phyloP scores from a whole-genome alignment of 2,113 vertebrate genomes.

The Podiceps cristatus region DNA sequence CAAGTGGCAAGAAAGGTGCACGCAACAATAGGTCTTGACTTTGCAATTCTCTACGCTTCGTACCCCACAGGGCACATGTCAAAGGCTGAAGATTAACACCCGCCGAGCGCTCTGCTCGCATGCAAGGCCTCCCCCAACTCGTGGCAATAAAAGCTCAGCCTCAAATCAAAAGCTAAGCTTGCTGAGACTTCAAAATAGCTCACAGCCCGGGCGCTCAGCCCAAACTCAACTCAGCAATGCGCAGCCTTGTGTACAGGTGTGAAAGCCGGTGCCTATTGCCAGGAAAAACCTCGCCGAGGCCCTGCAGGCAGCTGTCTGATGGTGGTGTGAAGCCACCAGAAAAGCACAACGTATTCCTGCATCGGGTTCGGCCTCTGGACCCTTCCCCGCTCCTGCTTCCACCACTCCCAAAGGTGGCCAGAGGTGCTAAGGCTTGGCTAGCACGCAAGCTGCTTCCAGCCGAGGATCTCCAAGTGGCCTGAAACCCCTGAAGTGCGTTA shows the following conservation, averaged over 20 bases:
- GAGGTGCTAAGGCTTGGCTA: background rate
- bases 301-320: background rate
- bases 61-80: background rate
- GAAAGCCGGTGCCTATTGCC: background rate
- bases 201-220: background rate
- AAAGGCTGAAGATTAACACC: constrained; percentile 39
- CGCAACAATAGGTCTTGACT: background rate
- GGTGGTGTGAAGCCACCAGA: background rate
- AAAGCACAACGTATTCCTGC: accelerated
- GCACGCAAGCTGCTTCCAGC: background rate
- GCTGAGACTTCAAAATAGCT: constrained; percentile 27
- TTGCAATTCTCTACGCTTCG: background rate
- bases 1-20: background rate
- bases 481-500: background rate
- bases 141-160: background rate
- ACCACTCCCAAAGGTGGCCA: background rate
- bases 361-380: background rate
- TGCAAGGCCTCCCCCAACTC: background rate
- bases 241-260: background rate
- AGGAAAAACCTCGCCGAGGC: background rate
- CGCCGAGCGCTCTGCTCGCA: background rate
- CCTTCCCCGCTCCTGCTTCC: background rate
- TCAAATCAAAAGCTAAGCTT: background rate
- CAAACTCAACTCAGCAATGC: background rate
- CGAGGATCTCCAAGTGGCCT: background rate